Base-by-base conservation (phyloP, 2,888 invertebrate genomes). In the Cryptocephalus primarius region DNA sequence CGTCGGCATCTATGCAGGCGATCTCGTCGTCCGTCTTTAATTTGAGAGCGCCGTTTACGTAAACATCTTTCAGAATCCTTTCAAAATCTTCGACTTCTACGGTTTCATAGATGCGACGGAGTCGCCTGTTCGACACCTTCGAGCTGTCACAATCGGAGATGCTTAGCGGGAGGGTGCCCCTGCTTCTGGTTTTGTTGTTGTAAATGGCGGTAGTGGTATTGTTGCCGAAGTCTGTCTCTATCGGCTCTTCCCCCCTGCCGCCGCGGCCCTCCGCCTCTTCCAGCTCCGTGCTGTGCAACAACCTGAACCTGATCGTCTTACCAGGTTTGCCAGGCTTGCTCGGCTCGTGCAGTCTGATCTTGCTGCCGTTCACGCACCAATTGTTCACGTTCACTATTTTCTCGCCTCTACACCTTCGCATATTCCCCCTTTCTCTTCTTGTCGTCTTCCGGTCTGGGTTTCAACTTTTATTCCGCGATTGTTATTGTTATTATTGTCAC, bases 71-170 rank as follows among this genome's bases (percentile, higher is more conserved):
- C 66, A 78, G 78, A 76, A 79, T 76, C 77, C 77, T 75, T 71
- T 76, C 74, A 73, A 79, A 77, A 71, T 79, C 62, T 33, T 70
- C 69, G 66, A 76, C 74, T 75, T 76, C 72, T 57, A 74, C 69
- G 75, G 78, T 76, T 76, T 78, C 77, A 55, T 74, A 72, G 68
- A 78, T 48, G 12, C 12, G 36, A 11, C 12, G n/a, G 2, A 36
- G 36, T 6, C 12, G 36, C 3, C 12, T 6, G 36, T 36, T 36
- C 36, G 12, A 36, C 36, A 36, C 36, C 36, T 6, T 36, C n/a
- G 36, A n/a, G 36, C 36, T 11, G 12, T 36, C 36, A 6, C 12
- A 36, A 6, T 36, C 36, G 4, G n/a, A 11, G n/a, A 11, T 4
- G 36, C 6, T 36, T 4, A 36, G 36, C 36, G n/a, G 36, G 2